These are phyloP conservation scores for Chorisops tibialis DNA, from an alignment of 2,888 invertebrate species.

Conservation along the genomic window DNA sequence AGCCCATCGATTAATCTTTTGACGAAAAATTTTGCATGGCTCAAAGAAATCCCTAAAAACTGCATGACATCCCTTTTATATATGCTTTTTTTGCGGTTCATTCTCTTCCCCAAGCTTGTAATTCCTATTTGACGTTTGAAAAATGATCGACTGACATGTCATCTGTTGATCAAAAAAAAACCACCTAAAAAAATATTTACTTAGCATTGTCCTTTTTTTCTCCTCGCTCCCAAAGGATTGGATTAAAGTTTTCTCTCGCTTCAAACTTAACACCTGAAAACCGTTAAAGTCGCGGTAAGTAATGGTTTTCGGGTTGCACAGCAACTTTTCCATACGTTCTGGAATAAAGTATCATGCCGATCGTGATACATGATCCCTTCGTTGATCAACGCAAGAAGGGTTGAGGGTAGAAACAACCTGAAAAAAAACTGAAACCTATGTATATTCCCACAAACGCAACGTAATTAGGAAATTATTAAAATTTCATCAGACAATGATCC, in stretches of 20 bases:
- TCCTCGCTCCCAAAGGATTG: neutral
- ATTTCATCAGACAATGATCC: constrained; percentile 28
- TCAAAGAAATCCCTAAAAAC: constrained; percentile 15
- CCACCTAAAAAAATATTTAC: constrained; percentile 5
- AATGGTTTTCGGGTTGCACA: constrained; percentile 4
- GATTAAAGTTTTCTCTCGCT: neutral
- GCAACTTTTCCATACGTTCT: neutral
- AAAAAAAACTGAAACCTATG: neutral
- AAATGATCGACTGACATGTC: constrained; percentile 33
- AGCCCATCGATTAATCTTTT: constrained; percentile 31
- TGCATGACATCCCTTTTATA: constrained; percentile 4
- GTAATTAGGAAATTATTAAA: constrained; percentile 33
- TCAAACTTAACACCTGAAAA: constrained; percentile 12
- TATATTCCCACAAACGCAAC: constrained; percentile 21
- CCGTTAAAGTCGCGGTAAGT: constrained; percentile 13
- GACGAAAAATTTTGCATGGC: constrained; percentile 27
- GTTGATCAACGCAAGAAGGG: neutral
- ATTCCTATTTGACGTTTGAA: constrained; percentile 31
- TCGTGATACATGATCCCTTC: constrained; percentile 11
- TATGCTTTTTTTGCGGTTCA: constrained; percentile 27
- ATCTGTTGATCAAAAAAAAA: constrained; percentile 28
- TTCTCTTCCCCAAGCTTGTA: constrained; percentile 9
- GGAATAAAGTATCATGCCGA: neutral
- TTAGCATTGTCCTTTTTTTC: constrained; percentile 1
- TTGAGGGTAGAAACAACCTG: neutral